Evolutionary conservation across 2,888 invertebrate genomes (phyloP).

Genomic region (Gasteruption jaculator): DNA sequence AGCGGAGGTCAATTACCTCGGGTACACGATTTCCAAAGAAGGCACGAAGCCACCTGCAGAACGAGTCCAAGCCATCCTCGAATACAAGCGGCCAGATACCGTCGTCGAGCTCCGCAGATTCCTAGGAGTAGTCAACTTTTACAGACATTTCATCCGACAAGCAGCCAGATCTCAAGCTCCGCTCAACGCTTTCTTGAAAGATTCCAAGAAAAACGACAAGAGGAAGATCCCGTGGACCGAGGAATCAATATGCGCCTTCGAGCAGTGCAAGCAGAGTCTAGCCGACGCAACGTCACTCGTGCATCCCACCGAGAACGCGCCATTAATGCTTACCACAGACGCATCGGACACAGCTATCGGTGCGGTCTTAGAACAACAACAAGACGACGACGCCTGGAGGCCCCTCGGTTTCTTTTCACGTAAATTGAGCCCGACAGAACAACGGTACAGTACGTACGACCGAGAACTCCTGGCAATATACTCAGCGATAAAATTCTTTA

Average conservation of each 20-base stretch:
- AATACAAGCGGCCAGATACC: slow-evolving; percentile 16
- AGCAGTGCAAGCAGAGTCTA: slow-evolving; percentile 13
- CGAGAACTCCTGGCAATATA: slow-evolving; percentile 17
- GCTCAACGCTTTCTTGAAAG: slow-evolving; percentile 4
- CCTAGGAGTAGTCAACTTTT: slow-evolving; percentile 27
- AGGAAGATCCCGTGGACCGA: slow-evolving; percentile 15
- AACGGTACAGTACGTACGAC: slow-evolving; percentile 26
- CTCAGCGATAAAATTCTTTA: slow-evolving; percentile 9
- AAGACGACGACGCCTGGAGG: slow-evolving; percentile 4
- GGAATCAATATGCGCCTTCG: slow-evolving; percentile 15
- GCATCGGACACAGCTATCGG: slow-evolving; percentile 21
- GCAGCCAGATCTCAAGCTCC: slow-evolving; percentile 17
- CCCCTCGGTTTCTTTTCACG: slow-evolving; percentile 17
- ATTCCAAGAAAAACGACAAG: slow-evolving; percentile 6
- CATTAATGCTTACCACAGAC: slow-evolving; percentile 19
- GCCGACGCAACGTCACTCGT: slow-evolving; percentile 10
- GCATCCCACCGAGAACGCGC: slow-evolving; percentile 15
- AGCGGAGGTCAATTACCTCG: slow-evolving; percentile 15
- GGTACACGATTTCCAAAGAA: slow-evolving; percentile 13
- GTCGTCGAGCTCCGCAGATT: slow-evolving; percentile 21
- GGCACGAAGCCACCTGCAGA: slow-evolving; percentile 18
- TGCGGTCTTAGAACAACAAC: slow-evolving; percentile 16
- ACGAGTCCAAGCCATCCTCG: slow-evolving; percentile 18
- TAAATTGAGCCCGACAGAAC: slow-evolving; percentile 17
- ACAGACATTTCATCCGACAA: slow-evolving; percentile 21